These are phyloP conservation scores for Orchesella cincta DNA, from an alignment of 1,140 invertebrate species.

Conservation along the genomic window DNA sequence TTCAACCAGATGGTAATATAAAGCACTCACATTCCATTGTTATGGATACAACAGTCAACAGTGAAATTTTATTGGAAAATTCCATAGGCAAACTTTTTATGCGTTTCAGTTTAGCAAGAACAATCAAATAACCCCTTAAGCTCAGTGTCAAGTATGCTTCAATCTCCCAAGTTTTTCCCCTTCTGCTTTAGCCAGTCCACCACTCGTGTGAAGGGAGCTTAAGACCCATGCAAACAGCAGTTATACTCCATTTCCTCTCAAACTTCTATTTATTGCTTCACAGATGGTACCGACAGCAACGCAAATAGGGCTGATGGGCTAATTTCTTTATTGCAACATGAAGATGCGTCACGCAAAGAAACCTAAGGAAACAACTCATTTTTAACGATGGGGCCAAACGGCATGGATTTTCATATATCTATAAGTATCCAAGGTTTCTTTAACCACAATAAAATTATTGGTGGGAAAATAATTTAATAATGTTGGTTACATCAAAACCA, in stretches of 20 bases:
- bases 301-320: background rate
- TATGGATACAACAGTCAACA: too few relatives aligned
- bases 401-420: too few relatives aligned
- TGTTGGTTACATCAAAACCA: too few relatives aligned
- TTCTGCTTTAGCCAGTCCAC: background rate
- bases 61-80: too few relatives aligned
- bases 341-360: background rate
- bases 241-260: background rate
- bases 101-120: conserved; percentile 7
- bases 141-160: conserved; percentile 13
- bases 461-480: too few relatives aligned
- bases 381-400: too few relatives aligned
- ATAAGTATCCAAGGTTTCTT: too few relatives aligned
- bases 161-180: conserved; percentile 7
- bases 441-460: too few relatives aligned
- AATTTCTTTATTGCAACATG: background rate
- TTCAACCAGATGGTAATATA: too few relatives aligned
- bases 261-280: background rate
- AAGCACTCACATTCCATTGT: too few relatives aligned
- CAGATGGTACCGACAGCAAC: background rate
- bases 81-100: conserved; percentile 8
- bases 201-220: background rate
- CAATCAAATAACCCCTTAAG: conserved; percentile 22
- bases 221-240: background rate
- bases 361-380: too few relatives aligned